Evolutionary conservation across 2,113 vertebrate genomes (phyloP), one percentile per base, ranked within the genome.

Genomic region (Archilochus colubris): DNA sequence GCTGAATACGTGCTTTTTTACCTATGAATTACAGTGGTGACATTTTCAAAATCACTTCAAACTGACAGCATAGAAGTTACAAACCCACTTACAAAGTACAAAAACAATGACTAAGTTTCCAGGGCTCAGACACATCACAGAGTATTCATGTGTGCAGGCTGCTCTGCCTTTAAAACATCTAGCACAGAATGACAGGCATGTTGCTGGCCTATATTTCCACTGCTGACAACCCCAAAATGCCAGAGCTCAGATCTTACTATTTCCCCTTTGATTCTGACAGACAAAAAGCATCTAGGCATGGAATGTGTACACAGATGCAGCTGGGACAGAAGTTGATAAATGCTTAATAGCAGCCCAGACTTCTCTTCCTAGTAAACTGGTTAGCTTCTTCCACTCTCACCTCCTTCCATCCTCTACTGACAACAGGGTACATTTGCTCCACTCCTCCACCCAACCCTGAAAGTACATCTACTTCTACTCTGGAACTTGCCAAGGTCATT

Each of bases 41-140:
- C 78, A 67, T 91, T 95, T 93, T 78, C 30, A 91, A 78, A 81
- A 78, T 54, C 18, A 67, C 27, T 87, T 70, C 66, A 82, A 59
- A 51, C 19, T 84, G 74, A 59, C 48, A 91, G 31, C 1, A 1
- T 20, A 81, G 16, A 16, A 63, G 19, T 70, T 51, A 67, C 33
- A 82, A 82, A 78, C 6, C 15, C 51, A 40, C 21, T 63, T 58
- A 24, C 4, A 31, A 78, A 81, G 14, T 43, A 81, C 82, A 53
- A 82, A 87, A 93, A 78, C 36, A 46, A 53, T 1, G 3, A 19
- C 16, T 43, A 51, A 33, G 5, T 61, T 92, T 70, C 23, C 40
- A 50, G 15, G 6, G 57, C 51, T 86, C 40, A 73, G 27, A 53
- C 10, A 64, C 23, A 66, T 81, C 27, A 54, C 16, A 55, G 8